Conservation (phyloP, 2,888 invertebrate species). For the Tenthredo notha region DNA sequence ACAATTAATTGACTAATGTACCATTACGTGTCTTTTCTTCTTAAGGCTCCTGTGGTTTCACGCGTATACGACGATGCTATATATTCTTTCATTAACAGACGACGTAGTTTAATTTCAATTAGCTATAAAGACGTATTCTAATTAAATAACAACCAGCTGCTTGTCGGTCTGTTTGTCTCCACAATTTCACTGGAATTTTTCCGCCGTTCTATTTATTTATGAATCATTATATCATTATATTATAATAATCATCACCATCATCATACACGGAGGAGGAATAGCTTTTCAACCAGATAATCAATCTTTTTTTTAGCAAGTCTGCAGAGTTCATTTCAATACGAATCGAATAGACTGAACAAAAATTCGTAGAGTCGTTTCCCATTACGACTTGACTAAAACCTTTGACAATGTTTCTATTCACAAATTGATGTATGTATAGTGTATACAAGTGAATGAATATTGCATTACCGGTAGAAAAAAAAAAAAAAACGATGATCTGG, state of each 20-base stretch:
- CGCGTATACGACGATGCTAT: background rate
- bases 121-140: constrained; percentile 40
- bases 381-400: constrained; percentile 23
- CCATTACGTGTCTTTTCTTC: background rate
- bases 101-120: constrained; percentile 39
- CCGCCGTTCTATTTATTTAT: background rate
- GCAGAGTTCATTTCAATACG: too few relatives aligned
- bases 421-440: background rate
- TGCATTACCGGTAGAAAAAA: constrained; percentile 3
- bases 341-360: background rate
- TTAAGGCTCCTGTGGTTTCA: background rate
- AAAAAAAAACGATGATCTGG: background rate
- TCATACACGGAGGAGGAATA: background rate
- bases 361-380: background rate
- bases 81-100: constrained; percentile 26
- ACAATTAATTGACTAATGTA: background rate
- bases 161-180: constrained; percentile 32
- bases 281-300: background rate
- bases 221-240: constrained; percentile 18
- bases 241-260: background rate
- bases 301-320: background rate
- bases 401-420: constrained; percentile 11
- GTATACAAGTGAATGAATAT: constrained; percentile 10
- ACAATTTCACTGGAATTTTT: background rate
- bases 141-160: constrained; percentile 51